Percentiles rank a stretch among this genome's conserved stretches.
phyloP scores from a whole-genome alignment of 2,113 vertebrate species.

The Caretta caretta region DNA sequence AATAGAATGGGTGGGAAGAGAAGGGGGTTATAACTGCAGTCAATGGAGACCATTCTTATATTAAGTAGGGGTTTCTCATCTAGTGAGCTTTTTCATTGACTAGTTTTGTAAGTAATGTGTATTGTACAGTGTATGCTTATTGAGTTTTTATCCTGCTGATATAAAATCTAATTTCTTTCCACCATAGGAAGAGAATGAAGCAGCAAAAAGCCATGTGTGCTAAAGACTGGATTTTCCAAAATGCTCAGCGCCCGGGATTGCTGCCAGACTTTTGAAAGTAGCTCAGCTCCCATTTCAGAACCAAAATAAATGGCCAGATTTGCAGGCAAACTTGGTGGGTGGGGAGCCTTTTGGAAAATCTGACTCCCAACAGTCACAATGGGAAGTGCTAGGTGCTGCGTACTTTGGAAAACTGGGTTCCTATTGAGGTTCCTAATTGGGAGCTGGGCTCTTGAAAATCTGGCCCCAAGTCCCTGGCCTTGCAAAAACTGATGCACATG shows the following conservation, averaged over 20 bases:
- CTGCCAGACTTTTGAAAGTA: background rate
- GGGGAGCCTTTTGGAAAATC: background rate
- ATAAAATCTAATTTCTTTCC: background rate
- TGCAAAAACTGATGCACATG: background rate
- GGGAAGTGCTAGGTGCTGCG: background rate
- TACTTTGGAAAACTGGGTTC: background rate
- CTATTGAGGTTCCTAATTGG: background rate
- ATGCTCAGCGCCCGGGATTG: rapidly evolving
- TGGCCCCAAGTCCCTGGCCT: background rate
- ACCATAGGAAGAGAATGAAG: background rate
- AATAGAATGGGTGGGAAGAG: background rate
- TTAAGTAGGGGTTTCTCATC: background rate
- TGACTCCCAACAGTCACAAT: background rate
- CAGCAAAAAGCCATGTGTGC: background rate
- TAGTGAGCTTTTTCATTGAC: background rate
- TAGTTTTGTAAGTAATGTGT: background rate
- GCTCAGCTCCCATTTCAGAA: rapidly evolving
- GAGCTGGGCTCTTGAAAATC: background rate
- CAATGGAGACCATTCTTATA: background rate
- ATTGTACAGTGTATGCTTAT: background rate
- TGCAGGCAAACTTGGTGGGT: background rate
- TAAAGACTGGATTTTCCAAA: background rate
- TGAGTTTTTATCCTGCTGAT: background rate
- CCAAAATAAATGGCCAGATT: background rate
- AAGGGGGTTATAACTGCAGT: background rate